phyloP scores from a whole-genome alignment of 1,140 invertebrate genomes.

The Sipha flava region DNA sequence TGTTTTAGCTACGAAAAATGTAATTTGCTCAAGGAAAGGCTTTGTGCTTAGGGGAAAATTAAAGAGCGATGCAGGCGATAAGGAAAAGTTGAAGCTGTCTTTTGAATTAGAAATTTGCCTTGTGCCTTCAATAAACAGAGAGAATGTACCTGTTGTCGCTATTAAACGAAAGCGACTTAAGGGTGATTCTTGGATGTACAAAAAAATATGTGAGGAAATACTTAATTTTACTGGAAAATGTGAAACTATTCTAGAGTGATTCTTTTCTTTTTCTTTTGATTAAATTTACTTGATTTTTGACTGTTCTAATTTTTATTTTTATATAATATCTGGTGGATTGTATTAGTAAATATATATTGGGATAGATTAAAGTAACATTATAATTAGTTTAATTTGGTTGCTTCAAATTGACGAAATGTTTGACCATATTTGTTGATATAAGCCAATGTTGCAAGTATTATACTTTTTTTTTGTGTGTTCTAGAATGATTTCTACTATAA shows the following conservation, averaged over 20 bases:
- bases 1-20: conserved; percentile 58
- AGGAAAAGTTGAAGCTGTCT: conserved; percentile 45
- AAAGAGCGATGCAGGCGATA: conserved; percentile 34
- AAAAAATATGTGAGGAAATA: conserved; percentile 75
- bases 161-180: conserved; percentile 69
- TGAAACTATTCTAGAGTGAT: conserved; percentile 17
- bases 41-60: conserved; percentile 52
- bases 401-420: background rate
- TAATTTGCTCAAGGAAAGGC: conserved; percentile 62
- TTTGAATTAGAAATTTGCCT: conserved; percentile 77
- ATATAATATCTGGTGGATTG: background rate
- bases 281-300: background rate
- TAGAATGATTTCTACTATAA: background rate
- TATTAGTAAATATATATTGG: background rate
- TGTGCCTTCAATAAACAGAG: conserved; percentile 43
- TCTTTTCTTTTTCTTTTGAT: background rate
- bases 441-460: background rate
- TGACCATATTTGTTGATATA: background rate
- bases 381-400: background rate
- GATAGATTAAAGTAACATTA: background rate
- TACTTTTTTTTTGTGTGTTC: background rate
- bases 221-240: conserved; percentile 43
- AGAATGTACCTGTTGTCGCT: conserved; percentile 49
- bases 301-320: background rate
- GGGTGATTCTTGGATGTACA: conserved; percentile 79